phyloP scores from a whole-genome alignment of 2,797 vertebrate species.

The Siniperca obscura region DNA sequence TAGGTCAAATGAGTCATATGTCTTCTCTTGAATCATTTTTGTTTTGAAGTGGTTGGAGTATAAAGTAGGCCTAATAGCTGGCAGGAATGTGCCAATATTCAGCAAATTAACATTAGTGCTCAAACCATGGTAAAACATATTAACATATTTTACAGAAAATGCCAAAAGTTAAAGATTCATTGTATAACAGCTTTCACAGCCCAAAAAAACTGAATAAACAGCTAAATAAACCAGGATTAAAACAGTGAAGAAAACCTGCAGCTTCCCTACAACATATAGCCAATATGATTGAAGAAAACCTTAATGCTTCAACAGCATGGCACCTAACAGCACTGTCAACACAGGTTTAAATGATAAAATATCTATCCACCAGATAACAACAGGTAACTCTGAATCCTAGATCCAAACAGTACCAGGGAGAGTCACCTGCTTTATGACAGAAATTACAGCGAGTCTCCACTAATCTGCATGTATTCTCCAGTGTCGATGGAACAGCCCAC shows the following conservation, averaged over 20 bases:
- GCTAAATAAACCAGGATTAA: slow-evolving; percentile 19
- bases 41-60: slow-evolving; percentile 35
- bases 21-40: slow-evolving; percentile 47
- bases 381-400: slow-evolving; percentile 20
- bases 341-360: slow-evolving; percentile 52
- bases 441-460: slow-evolving; percentile 23
- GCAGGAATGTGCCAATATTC: slow-evolving; percentile 20
- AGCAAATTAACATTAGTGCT: slow-evolving; percentile 22
- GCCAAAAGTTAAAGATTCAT: slow-evolving; percentile 13
- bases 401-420: slow-evolving; percentile 16
- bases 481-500: slow-evolving; percentile 24
- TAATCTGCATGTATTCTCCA: slow-evolving; percentile 29
- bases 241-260: slow-evolving; percentile 19
- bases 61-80: slow-evolving; percentile 23
- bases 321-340: slow-evolving; percentile 49
- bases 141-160: slow-evolving; percentile 14
- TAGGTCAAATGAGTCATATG: slow-evolving; percentile 62
- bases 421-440: slow-evolving; percentile 19
- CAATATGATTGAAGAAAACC: slow-evolving; percentile 57
- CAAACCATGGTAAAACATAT: slow-evolving; percentile 9
- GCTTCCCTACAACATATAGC: slow-evolving; percentile 21
- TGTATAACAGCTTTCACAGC: background rate
- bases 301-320: slow-evolving; percentile 53
- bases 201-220: slow-evolving; percentile 16
- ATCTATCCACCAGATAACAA: slow-evolving; percentile 32